These are phyloP conservation scores for Plectropomus leopardus DNA, from an alignment of 2,113 vertebrate genomes.

Conservation along the genomic window DNA sequence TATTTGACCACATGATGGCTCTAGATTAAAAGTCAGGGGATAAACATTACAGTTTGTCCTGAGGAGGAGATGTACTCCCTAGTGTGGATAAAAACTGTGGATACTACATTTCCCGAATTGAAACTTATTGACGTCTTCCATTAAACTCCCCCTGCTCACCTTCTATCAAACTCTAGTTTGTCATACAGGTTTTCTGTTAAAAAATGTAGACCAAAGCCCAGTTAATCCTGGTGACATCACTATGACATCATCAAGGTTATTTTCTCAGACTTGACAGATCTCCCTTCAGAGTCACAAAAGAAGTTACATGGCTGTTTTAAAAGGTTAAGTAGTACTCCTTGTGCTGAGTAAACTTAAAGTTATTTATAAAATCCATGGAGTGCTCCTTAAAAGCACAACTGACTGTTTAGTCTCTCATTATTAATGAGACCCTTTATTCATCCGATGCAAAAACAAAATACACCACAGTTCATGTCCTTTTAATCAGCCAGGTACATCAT, in stretches of 20 bases:
- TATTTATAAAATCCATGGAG: not conserved
- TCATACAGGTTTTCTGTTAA: not conserved
- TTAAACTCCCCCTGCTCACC: not conserved
- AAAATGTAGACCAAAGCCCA: not conserved
- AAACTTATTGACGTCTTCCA: too few species aligned
- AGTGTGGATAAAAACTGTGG: too few species aligned
- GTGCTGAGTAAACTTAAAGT: conserved; percentile 4
- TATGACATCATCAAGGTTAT: not conserved
- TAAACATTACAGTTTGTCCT: too few species aligned
- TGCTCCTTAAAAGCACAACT: not conserved
- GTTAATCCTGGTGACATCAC: conserved; percentile 6
- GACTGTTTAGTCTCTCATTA: not conserved
- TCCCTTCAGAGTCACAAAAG: not conserved
- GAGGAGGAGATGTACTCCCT: too few species aligned
- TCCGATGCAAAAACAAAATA: not conserved
- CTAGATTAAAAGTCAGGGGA: too few species aligned
- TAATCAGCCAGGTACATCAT: not conserved
- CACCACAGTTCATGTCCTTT: not conserved
- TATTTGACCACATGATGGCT: too few species aligned
- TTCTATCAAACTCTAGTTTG: not conserved
- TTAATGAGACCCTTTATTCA: not conserved
- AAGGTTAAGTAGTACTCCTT: not conserved
- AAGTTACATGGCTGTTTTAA: not conserved
- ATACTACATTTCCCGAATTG: too few species aligned
- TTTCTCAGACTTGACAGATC: conserved; percentile 12